Percentiles rank a stretch among this genome's conserved stretches.
Conservation (phyloP, 2,797 vertebrate species). For the Falco berigora region DNA sequence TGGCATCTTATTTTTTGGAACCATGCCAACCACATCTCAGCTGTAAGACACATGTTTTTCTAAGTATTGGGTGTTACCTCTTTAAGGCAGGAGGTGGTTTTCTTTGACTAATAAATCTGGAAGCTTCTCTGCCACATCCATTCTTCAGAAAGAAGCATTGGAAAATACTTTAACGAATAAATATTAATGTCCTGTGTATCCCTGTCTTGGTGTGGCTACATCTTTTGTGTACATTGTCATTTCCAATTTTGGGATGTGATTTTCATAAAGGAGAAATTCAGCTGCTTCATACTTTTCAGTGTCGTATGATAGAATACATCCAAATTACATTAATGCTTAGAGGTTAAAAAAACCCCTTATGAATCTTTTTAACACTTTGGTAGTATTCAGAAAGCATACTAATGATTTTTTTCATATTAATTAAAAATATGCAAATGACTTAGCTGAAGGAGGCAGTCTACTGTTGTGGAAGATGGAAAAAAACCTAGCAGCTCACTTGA, state of each 20-base stretch:
- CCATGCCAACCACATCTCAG: not conserved
- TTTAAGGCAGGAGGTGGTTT: not conserved
- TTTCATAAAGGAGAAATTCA: not conserved
- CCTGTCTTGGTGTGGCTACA: not conserved
- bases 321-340: not conserved
- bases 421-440: slow-evolving; percentile 10
- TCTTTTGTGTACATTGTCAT: not conserved
- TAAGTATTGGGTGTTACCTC: not conserved
- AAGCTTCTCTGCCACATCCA: not conserved
- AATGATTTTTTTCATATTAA: not conserved
- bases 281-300: not conserved
- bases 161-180: not conserved
- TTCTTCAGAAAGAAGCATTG: not conserved
- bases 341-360: not conserved
- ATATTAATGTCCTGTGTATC: not conserved
- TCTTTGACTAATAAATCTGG: not conserved
- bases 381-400: not conserved
- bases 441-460: not conserved
- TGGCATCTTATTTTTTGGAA: not conserved
- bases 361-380: not conserved
- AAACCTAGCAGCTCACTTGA: not conserved
- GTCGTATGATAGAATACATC: not conserved
- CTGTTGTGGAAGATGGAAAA: not conserved
- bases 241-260: not conserved
- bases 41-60: not conserved